These are phyloP conservation scores for Egretta garzetta DNA, from an alignment of 2,113 vertebrate genomes.

Conservation along the genomic window DNA sequence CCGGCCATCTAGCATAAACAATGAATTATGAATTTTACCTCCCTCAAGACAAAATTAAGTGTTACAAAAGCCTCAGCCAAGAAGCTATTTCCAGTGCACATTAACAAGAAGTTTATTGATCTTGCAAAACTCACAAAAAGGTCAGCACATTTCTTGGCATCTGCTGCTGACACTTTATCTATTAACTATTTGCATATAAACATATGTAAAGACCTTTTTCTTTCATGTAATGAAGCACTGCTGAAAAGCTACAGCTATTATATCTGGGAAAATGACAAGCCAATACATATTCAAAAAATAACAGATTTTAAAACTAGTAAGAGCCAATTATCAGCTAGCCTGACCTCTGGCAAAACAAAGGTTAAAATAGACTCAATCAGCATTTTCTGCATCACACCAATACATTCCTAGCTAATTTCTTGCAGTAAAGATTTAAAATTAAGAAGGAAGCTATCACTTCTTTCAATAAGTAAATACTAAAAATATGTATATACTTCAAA, in stretches of 20 bases:
- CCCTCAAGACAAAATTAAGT: neutral
- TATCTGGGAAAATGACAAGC: neutral
- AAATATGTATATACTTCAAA: neutral
- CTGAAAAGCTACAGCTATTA: neutral
- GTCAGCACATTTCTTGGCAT: neutral
- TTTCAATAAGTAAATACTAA: neutral
- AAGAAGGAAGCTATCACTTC: neutral
- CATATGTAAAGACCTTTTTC: neutral
- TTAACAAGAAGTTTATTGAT: neutral
- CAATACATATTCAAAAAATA: neutral
- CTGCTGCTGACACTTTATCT: neutral
- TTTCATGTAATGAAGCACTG: neutral
- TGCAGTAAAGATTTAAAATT: neutral
- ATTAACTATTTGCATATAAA: neutral
- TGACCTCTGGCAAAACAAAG: neutral
- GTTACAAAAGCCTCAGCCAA: neutral
- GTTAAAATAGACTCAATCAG: neutral
- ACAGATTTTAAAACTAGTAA: neutral
- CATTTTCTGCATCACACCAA: neutral
- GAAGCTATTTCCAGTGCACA: neutral
- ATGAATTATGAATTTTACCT: neutral
- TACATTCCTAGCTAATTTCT: neutral
- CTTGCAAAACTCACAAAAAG: neutral
- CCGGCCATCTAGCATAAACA: neutral
- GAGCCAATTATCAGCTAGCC: neutral